phyloP scores from a whole-genome alignment of 2,888 invertebrate genomes.

The Idaea straminata region DNA sequence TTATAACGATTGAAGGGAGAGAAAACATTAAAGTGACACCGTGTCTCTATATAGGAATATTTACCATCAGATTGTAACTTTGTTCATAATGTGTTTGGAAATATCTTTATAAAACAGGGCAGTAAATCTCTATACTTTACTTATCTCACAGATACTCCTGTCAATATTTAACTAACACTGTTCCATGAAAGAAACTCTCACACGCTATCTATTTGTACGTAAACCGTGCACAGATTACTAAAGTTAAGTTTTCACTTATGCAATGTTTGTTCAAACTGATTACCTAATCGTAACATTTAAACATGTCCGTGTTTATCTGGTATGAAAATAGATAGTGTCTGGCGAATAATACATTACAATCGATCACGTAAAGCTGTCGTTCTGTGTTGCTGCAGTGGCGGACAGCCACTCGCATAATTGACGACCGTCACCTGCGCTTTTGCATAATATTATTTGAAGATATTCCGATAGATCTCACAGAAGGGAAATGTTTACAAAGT shows the following conservation, averaged over 20 bases:
- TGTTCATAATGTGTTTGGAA: neutral
- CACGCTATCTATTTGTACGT: neutral
- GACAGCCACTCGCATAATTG: conserved; percentile 23
- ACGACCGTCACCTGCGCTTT: conserved; percentile 21
- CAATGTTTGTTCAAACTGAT: conserved; percentile 10
- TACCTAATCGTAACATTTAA: conserved; percentile 21
- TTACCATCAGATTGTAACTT: neutral
- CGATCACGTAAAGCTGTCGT: conserved; percentile 25
- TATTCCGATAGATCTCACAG: neutral
- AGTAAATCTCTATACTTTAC: neutral
- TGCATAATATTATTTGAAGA: conserved; percentile 7
- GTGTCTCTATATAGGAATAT: neutral
- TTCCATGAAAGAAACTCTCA: neutral
- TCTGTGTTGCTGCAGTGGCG: conserved; percentile 8
- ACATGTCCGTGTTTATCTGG: conserved; percentile 21
- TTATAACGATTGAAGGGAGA: too few relatives aligned
- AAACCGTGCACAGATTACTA: neutral
- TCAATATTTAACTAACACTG: neutral
- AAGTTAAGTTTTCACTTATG: conserved; percentile 12
- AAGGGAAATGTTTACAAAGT: neutral
- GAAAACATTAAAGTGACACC: neutral
- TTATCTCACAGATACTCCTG: neutral
- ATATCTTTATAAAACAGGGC: neutral
- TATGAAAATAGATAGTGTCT: conserved; percentile 27
- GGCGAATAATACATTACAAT: conserved; percentile 32